Conservation (phyloP, 2,113 vertebrate genomes). For the Callospermophilus lateralis region DNA sequence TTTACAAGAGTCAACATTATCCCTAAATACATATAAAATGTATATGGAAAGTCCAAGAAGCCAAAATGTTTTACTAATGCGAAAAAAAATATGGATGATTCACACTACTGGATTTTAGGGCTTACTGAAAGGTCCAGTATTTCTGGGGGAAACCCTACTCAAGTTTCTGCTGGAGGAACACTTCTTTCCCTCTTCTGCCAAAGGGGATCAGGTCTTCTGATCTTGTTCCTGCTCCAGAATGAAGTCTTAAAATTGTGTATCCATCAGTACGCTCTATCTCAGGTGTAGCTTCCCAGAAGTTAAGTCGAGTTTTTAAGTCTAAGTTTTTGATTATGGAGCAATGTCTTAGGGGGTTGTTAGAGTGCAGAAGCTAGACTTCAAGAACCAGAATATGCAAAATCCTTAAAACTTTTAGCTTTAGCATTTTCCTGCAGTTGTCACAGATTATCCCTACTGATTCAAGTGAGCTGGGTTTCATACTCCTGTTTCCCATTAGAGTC, state of each 20-base stretch:
- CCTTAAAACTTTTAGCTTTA: background rate
- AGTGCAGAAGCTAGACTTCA: rapidly evolving
- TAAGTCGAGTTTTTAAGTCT: background rate
- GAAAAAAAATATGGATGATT: background rate
- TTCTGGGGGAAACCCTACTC: background rate
- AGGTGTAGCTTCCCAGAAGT: background rate
- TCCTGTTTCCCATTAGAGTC: background rate
- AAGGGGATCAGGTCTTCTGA: background rate
- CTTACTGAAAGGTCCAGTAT: background rate
- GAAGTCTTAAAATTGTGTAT: background rate
- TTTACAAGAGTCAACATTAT: background rate
- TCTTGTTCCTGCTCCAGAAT: background rate
- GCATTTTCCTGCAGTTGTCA: background rate
- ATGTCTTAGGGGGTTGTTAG: too few relatives aligned
- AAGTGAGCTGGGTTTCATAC: background rate
- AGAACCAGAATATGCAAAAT: background rate
- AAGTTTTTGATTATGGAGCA: background rate
- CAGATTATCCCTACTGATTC: background rate
- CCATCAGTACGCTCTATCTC: too few relatives aligned
- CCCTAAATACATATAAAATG: background rate
- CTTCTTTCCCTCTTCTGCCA: rapidly evolving
- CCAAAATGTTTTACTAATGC: background rate
- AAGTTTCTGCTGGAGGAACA: background rate
- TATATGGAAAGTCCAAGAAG: background rate
- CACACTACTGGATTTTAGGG: background rate